phyloP scores from a whole-genome alignment of 2,797 vertebrate species.

The Fratercula arctica region DNA sequence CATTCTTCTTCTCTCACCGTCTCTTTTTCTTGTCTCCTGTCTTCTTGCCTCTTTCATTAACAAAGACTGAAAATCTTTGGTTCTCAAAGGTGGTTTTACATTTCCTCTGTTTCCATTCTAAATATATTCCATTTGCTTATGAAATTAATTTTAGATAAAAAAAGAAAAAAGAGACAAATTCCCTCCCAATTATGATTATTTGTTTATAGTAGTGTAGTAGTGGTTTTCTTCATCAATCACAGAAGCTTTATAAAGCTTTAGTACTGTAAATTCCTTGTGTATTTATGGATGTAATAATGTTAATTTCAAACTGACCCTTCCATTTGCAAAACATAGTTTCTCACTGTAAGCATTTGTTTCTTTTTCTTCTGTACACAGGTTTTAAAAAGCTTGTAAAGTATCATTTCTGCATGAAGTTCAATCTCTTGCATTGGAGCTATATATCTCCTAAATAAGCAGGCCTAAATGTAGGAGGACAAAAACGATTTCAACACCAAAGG shows the following conservation, averaged over 20 bases:
- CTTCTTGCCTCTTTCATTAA: not conserved
- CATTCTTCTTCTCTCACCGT: not conserved
- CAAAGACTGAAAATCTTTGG: not conserved
- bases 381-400: not conserved
- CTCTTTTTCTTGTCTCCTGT: not conserved
- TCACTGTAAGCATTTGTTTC: not conserved
- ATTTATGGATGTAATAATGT: not conserved
- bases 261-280: not conserved
- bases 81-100: not conserved
- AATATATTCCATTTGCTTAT: not conserved
- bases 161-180: not conserved
- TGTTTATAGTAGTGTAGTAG: not conserved
- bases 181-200: not conserved
- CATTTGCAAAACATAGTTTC: not conserved
- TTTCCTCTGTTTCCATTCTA: not conserved
- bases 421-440: not conserved
- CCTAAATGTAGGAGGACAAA: not conserved
- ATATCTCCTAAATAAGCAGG: not conserved
- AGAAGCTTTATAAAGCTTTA: not conserved
- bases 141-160: not conserved
- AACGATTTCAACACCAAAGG: not conserved
- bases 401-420: not conserved
- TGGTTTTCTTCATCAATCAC: not conserved
- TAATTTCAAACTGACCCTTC: not conserved
- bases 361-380: not conserved